These are phyloP conservation scores for Trachelus stipa DNA, from an alignment of 2,888 invertebrate species.

Conservation along the genomic window DNA sequence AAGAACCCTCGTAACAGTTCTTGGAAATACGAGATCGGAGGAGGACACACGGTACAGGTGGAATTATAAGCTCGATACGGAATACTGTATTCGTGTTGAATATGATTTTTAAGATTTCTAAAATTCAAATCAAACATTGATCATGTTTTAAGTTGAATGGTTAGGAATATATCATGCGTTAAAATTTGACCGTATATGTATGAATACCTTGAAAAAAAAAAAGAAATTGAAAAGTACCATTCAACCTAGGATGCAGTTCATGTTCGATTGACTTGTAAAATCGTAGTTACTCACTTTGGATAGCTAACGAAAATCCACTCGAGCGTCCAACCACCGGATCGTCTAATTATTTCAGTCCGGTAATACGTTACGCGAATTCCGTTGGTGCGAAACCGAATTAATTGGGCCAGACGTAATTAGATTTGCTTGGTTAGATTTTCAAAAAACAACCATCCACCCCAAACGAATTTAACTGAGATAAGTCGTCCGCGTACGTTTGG, in stretches of 20 bases:
- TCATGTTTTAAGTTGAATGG: not conserved
- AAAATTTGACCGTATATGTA: not conserved
- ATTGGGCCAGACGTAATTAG: not conserved
- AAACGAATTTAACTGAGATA: not conserved
- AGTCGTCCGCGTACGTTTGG: not conserved
- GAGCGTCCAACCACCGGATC: not conserved
- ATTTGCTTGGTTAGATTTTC: not conserved
- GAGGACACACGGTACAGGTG: not conserved
- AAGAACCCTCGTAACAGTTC: not conserved
- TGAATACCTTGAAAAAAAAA: not conserved
- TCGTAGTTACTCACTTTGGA: not conserved
- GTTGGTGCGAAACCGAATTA: constrained; percentile 6
- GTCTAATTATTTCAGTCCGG: not conserved
- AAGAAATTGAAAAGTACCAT: not conserved
- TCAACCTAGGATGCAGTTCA: not conserved
- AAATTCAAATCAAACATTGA: not conserved
- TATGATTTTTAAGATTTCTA: not conserved
- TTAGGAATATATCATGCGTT: not conserved
- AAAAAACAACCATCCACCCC: not conserved
- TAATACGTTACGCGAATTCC: not conserved
- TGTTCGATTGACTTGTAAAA: not conserved
- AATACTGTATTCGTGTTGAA: not conserved
- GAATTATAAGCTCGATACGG: too few species aligned
- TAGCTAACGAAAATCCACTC: not conserved
- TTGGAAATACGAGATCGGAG: not conserved